phyloP scores from a whole-genome alignment of 2,113 vertebrate genomes.

The Strigops habroptila region DNA sequence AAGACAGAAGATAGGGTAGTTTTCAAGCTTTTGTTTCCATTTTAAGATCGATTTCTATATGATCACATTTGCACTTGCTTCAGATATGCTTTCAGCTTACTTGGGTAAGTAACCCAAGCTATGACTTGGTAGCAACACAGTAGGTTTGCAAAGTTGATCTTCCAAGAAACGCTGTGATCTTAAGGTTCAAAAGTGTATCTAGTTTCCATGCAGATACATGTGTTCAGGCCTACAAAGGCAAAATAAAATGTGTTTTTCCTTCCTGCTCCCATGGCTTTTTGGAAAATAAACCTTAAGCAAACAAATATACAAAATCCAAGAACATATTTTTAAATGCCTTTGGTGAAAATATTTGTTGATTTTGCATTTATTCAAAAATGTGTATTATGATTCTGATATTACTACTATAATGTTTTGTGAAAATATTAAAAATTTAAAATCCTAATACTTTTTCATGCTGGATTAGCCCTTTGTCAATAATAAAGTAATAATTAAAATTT shows the following conservation, averaged over 20 bases:
- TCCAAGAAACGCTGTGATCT: neutral
- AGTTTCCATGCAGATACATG: neutral
- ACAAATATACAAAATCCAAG: neutral
- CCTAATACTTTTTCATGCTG: neutral
- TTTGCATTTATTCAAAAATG: neutral
- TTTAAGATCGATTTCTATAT: neutral
- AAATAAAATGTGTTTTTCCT: neutral
- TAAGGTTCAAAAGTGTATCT: neutral
- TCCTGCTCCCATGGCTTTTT: neutral
- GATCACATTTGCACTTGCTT: neutral
- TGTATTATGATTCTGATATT: neutral
- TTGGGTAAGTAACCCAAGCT: neutral
- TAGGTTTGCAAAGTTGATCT: neutral
- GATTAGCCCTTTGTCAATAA: neutral
- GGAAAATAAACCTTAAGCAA: neutral
- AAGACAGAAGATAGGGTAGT: neutral
- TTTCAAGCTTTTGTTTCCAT: neutral
- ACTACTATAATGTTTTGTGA: neutral
- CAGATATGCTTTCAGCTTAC: neutral
- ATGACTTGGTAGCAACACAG: rapidly evolving
- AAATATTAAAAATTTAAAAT: neutral
- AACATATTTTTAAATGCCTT: neutral
- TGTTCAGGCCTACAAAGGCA: neutral
- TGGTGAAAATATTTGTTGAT: neutral
- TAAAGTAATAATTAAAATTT: neutral